Evolutionary conservation across 2,113 vertebrate species (phyloP).

Genomic region (Menidia beryllina): DNA sequence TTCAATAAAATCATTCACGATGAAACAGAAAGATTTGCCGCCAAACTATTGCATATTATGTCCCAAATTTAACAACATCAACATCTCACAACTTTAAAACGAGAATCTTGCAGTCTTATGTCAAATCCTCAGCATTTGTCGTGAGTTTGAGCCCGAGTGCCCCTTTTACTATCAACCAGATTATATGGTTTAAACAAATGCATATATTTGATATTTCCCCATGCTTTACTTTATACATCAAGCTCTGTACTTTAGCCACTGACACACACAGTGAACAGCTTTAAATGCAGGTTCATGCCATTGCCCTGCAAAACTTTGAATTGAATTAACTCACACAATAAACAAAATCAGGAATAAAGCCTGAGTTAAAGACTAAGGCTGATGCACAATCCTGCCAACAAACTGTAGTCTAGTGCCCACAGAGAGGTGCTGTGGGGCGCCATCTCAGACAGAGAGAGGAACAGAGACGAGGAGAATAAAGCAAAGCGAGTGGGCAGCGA

Average conservation of each 20-base stretch:
- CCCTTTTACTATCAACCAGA: too few relatives aligned
- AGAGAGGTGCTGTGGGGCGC: constrained; percentile 67
- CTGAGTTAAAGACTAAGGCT: constrained; percentile 55
- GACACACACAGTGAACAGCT: constrained; percentile 58
- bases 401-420: constrained; percentile 57
- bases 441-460: constrained; percentile 54
- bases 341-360: constrained; percentile 32
- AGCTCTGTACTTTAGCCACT: constrained; percentile 19
- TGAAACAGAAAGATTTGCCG: too few relatives aligned
- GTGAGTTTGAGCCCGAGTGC: too few relatives aligned
- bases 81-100: too few relatives aligned
- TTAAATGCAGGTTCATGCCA: constrained; percentile 80
- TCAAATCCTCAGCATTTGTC: too few relatives aligned
- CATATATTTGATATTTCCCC: too few relatives aligned
- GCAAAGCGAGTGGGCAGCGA: constrained; percentile 71
- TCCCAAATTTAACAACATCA: too few relatives aligned
- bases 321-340: constrained; percentile 70
- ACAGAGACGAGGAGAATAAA: constrained; percentile 63
- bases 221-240: not conserved
- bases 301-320: constrained; percentile 81
- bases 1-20: too few relatives aligned
- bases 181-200: too few relatives aligned
- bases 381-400: constrained; percentile 58
- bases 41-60: too few relatives aligned
- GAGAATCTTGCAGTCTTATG: too few relatives aligned